Evolutionary conservation across 2,888 invertebrate species (phyloP), one percentile per base, ranked within the genome.

Genomic region (Punctoribates punctum): DNA sequence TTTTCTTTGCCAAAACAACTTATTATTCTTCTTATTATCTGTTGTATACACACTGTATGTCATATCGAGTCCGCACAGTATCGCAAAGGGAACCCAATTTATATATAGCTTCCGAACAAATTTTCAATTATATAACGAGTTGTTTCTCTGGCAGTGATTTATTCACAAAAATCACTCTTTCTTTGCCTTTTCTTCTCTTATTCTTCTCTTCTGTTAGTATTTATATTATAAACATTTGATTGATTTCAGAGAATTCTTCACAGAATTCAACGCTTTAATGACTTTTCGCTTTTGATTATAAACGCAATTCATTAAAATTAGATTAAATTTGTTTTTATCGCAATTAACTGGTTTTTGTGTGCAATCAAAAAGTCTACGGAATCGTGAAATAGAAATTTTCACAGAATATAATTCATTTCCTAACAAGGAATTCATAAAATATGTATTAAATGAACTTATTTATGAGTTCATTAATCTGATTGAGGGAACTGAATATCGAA

Each of bases 51-150:
- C 51, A 51, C n/a, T 51, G 51, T 17, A 20, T 51, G 20, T 20
- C 17, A 20, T 51, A 51, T 51, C 5, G 2, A 51, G 51, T 51
- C 51, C 20, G 51, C 25, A 57, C 23, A 13, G 57, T 23, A 57
- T 57, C 17, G 25, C 23, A 23, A 62, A 11, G 23, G 13, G 8
- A 29, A 29, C 23, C 20, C 34, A 62, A 62, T 29, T 34, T 34
- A 62, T 62, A 34, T 62, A 62, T 62, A 27, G 62, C 62, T 62
- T 62, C 62, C 62, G 62, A 62, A 62, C 17, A 62, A 62, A 62
- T n/a, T 62, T 62, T 62, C 62, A 62, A 62, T 62, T 62, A 62
- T 23, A 62, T 62, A 62, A 62, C 62, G 62, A 62, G 62, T 62
- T 62, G 29, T 29, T 23, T 13, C 57, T 13, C 57, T 57, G 57